Evolutionary conservation across 2,888 invertebrate species (phyloP).

Genomic region (Electrophaes corylata): DNA sequence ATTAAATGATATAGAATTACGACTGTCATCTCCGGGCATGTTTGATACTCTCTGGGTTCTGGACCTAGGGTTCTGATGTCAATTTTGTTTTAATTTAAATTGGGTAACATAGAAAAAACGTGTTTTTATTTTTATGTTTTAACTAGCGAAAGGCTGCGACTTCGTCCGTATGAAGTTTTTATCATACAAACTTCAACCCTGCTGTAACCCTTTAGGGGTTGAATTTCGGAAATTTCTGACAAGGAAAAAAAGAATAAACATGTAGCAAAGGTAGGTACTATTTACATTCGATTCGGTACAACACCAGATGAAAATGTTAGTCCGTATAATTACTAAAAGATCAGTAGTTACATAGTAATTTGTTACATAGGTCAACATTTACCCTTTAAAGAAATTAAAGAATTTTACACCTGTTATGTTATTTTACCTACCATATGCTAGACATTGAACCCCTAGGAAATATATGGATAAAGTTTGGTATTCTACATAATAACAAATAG

Average conservation of each 20-base stretch:
- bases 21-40: no score
- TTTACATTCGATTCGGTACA: not conserved
- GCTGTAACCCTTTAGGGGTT: no score
- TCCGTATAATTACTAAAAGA: constrained; percentile 13
- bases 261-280: not conserved
- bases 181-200: no score
- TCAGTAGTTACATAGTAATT: constrained; percentile 13
- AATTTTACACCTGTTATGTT: constrained; percentile 27
- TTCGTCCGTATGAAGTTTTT: no score
- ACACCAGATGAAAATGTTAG: constrained; percentile 16
- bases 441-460: constrained; percentile 15
- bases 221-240: no score
- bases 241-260: not conserved
- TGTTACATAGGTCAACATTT: constrained; percentile 34
- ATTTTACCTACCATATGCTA: not conserved
- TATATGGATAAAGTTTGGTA: not conserved
- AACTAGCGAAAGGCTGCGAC: no score
- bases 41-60: no score
- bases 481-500: not conserved
- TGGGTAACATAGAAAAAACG: no score
- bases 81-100: no score
- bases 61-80: no score
- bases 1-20: no score
- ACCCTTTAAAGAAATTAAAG: constrained; percentile 33
- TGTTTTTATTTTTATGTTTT: no score